A percentile compares a stretch with the other conserved stretches of the same genome.
Evolutionary conservation across 2,113 vertebrate genomes (phyloP).

Genomic region (Toxotes jaculatrix): DNA sequence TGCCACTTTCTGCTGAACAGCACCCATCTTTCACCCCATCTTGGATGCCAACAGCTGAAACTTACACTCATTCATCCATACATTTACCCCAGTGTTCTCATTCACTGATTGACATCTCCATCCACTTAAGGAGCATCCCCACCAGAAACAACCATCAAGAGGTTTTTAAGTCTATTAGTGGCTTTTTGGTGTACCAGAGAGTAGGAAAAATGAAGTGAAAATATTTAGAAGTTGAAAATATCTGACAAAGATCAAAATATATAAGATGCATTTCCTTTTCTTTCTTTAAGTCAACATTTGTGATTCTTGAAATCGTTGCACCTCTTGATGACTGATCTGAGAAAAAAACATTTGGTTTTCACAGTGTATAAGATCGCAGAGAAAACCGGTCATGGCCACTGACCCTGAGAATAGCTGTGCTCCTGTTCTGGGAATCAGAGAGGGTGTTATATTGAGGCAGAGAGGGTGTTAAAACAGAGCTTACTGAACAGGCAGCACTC

Average conservation of each 20-base stretch:
- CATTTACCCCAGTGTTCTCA: neutral
- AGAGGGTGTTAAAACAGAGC: slow-evolving; percentile 18
- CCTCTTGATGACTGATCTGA: neutral
- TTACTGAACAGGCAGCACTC: slow-evolving; percentile 12
- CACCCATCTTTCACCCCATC: neutral
- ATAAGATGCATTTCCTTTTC: neutral
- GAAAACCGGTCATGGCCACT: neutral
- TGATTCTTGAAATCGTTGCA: neutral
- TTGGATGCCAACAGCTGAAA: neutral
- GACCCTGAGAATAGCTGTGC: neutral
- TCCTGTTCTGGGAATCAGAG: slow-evolving; percentile 24
- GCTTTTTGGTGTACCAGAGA: neutral
- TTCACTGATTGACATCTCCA: neutral
- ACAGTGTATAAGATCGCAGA: slow-evolving; percentile 4
- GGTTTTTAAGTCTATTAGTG: neutral
- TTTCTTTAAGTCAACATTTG: neutral
- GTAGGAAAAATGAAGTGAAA: neutral
- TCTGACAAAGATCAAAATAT: neutral
- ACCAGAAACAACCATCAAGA: slow-evolving; percentile 13
- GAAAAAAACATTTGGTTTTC: neutral
- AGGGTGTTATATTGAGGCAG: slow-evolving; percentile 4
- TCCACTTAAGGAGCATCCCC: neutral
- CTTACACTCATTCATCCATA: neutral
- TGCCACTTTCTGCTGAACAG: neutral
- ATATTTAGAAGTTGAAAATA: neutral